These are phyloP conservation scores for Panonychus citri DNA, from an alignment of 1,140 invertebrate genomes.

Conservation along the genomic window DNA sequence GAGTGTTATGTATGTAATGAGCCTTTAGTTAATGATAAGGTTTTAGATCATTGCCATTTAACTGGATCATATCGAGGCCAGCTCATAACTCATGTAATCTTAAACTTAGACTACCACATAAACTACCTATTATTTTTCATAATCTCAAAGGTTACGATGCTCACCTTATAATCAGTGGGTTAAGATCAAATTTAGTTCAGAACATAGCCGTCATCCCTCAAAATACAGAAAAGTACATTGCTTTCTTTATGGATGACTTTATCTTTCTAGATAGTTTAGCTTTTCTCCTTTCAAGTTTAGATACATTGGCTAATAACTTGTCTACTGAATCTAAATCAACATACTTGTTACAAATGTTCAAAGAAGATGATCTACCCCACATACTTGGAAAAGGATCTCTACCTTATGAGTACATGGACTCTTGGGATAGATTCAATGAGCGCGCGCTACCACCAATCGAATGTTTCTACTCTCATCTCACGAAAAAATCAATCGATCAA, in stretches of 20 bases:
- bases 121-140: neutral
- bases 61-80: neutral
- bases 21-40: neutral
- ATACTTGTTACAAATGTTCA: neutral
- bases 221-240: neutral
- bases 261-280: neutral
- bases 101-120: neutral
- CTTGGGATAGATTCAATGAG: neutral
- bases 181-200: neutral
- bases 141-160: neutral
- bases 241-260: neutral
- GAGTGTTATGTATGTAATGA: neutral
- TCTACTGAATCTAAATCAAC: neutral
- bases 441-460: neutral
- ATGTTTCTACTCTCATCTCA: neutral
- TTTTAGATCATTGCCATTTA: neutral
- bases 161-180: neutral
- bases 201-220: neutral
- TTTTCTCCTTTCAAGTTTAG: neutral
- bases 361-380: neutral
- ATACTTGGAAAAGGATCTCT: neutral
- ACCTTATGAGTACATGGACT: neutral
- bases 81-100: neutral
- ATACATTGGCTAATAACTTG: neutral
- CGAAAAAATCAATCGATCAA: neutral